Conservation (phyloP, 2,888 invertebrate genomes). For the Philopedon plagiatum region DNA sequence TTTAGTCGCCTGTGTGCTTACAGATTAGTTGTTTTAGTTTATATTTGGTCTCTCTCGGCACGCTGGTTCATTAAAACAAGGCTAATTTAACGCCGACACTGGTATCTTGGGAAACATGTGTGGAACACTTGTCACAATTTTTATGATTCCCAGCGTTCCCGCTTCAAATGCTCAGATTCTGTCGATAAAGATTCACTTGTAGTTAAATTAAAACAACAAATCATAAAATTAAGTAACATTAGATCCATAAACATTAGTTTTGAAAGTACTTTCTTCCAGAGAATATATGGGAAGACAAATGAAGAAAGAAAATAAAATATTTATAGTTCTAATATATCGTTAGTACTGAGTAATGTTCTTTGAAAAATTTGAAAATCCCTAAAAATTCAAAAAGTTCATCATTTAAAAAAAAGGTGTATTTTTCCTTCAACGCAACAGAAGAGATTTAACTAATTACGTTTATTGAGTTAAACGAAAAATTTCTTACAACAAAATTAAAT, state of each 20-base stretch:
- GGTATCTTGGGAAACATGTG: constrained; percentile 41
- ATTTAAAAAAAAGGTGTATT: no score
- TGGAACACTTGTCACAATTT: constrained; percentile 44
- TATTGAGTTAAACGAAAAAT: no score
- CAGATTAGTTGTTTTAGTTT: constrained; percentile 46
- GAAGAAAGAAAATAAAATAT: no score
- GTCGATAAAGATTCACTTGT: constrained; percentile 17
- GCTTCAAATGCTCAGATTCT: constrained; percentile 27
- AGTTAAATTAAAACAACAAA: constrained; percentile 15
- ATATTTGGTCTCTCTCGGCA: constrained; percentile 42
- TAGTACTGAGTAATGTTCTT: no score
- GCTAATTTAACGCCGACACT: constrained; percentile 19
- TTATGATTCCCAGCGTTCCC: constrained; percentile 21
- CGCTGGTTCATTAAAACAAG: constrained; percentile 29
- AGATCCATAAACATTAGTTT: neutral
- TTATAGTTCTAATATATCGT: no score
- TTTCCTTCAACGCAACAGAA: no score
- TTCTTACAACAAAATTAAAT: no score
- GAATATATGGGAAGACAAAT: neutral
- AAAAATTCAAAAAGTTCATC: no score
- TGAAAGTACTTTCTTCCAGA: neutral
- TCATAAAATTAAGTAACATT: constrained; percentile 3
- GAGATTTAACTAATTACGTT: no score
- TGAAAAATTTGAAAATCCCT: no score
- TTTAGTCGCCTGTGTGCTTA: constrained; percentile 32